These are phyloP conservation scores for Rousettus madagascariensis DNA, from an alignment of 2,797 vertebrate genomes.

Conservation along the genomic window DNA sequence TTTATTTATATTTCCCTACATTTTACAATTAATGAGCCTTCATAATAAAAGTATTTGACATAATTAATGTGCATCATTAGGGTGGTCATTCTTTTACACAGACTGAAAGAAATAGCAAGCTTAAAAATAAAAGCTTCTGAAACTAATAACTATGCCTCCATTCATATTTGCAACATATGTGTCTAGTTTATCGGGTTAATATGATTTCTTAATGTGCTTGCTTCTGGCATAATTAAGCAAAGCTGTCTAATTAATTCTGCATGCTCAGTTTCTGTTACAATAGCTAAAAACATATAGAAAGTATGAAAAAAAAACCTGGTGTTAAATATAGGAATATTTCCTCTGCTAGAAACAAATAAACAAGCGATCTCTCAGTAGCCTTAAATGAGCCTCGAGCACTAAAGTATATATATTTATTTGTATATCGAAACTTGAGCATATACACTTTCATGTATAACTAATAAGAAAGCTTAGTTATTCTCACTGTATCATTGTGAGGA, in stretches of 20 bases:
- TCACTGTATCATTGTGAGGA: background rate
- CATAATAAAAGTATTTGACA: background rate
- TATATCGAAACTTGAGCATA: background rate
- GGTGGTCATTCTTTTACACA: slow-evolving; percentile 47
- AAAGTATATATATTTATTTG: background rate
- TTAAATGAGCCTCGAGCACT: background rate
- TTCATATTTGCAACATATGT: slow-evolving; percentile 62
- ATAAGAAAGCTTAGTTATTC: background rate
- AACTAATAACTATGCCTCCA: slow-evolving; percentile 56
- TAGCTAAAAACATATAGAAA: slow-evolving; percentile 42
- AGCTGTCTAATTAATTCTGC: slow-evolving; percentile 75
- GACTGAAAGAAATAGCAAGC: slow-evolving; percentile 40
- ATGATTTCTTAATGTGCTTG: slow-evolving; percentile 53
- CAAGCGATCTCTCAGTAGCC: background rate
- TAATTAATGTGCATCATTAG: slow-evolving; percentile 57
- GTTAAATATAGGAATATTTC: background rate
- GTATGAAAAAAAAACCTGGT: background rate
- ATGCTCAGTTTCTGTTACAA: slow-evolving; percentile 46
- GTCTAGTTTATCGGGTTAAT: slow-evolving; percentile 54
- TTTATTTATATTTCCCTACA: background rate
- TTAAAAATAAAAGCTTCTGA: slow-evolving; percentile 58
- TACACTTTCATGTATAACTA: background rate
- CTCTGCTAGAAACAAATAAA: background rate
- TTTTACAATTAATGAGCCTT: slow-evolving; percentile 62
- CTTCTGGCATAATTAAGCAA: slow-evolving; percentile 71